Percentiles rank a stretch among this genome's conserved stretches.
Conservation (phyloP, 2,888 invertebrate genomes). For the Caenorhabditis parvicauda region DNA sequence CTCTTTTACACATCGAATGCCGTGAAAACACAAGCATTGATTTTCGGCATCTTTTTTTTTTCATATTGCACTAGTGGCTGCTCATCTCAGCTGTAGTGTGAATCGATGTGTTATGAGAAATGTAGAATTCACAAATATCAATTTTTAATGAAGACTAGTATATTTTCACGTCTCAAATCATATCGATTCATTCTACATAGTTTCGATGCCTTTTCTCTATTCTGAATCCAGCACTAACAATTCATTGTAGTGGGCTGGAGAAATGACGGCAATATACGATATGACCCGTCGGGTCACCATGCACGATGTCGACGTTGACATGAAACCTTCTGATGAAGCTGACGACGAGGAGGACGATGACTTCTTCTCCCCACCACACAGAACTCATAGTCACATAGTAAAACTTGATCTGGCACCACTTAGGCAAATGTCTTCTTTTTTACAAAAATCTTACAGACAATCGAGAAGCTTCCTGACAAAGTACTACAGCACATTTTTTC, state of each 20-base stretch:
- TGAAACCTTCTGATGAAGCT: slow-evolving; percentile 15
- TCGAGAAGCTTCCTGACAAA: slow-evolving; percentile 83
- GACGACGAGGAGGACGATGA: slow-evolving; percentile 19
- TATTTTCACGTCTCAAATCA: no score
- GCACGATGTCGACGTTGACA: slow-evolving; percentile 41
- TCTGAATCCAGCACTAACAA: not conserved
- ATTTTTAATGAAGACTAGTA: no score
- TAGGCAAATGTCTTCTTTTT: not conserved
- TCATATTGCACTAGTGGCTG: no score
- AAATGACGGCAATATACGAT: slow-evolving; percentile 55
- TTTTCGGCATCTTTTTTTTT: no score
- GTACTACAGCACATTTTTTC: slow-evolving; percentile 81
- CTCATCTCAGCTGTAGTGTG: no score
- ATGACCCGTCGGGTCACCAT: slow-evolving; percentile 57
- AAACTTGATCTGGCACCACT: not conserved
- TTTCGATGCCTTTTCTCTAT: slow-evolving; percentile 1
- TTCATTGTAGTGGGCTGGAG: no score
- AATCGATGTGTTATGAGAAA: no score
- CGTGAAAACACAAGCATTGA: no score
- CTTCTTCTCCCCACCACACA: slow-evolving; percentile 20
- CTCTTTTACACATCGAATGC: no score
- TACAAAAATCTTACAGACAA: slow-evolving; percentile 51
- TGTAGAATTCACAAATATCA: no score
- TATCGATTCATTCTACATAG: no score
- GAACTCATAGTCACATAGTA: no score